Percentiles rank a stretch among this genome's conserved stretches.
Conservation (phyloP, 2,888 invertebrate genomes). For the Liopterus haemorrhoidalis region DNA sequence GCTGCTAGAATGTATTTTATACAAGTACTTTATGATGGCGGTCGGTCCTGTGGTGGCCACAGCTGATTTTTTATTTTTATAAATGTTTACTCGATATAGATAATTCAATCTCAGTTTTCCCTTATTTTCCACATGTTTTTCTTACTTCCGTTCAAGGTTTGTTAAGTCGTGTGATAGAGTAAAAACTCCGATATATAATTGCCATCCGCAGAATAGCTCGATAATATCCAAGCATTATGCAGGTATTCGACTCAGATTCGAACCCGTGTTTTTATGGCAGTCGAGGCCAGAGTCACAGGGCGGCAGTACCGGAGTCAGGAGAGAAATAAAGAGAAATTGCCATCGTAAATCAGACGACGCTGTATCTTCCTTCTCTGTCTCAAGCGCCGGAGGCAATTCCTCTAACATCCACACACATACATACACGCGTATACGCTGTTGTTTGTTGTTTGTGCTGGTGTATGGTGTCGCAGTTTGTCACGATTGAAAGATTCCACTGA, state of each 20-base stretch:
- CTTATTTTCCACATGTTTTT: too few species aligned
- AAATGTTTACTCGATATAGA: too few species aligned
- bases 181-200: too few species aligned
- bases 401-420: conserved; percentile 7
- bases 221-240: conserved; percentile 16
- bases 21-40: too few species aligned
- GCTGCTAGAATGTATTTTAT: too few species aligned
- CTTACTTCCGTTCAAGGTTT: too few species aligned
- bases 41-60: too few species aligned
- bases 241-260: conserved; percentile 14
- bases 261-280: conserved; percentile 15
- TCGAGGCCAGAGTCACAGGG: conserved; percentile 7
- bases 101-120: too few species aligned
- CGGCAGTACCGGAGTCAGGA: conserved; percentile 37
- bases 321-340: conserved; percentile 49
- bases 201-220: too few species aligned
- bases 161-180: too few species aligned
- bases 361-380: conserved; percentile 12
- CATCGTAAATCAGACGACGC: conserved; percentile 44
- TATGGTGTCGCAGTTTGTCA: conserved; percentile 21
- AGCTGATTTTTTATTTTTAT: too few species aligned
- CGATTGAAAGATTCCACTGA: conserved; percentile 20
- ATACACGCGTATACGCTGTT: conserved; percentile 11
- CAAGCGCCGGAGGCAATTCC: conserved; percentile 15
- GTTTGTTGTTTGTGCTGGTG: conserved; percentile 38